Evolutionary conservation across 2,113 vertebrate genomes (phyloP).

Genomic region (Chlorodrepanis virens): DNA sequence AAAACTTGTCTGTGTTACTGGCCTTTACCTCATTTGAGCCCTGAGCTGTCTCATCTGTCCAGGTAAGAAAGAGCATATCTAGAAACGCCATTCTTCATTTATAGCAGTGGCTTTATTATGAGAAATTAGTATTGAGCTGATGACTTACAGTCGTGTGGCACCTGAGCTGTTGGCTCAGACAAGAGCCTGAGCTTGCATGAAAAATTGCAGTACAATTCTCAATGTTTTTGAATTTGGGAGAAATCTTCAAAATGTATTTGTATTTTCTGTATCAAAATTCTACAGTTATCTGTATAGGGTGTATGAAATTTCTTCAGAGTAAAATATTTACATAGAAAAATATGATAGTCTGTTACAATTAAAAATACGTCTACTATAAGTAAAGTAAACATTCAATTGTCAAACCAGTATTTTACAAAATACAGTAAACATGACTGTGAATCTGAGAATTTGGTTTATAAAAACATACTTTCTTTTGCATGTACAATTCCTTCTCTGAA

Average conservation of each 20-base stretch:
- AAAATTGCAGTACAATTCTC: neutral
- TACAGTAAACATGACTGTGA: neutral
- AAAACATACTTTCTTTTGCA: neutral
- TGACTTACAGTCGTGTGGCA: neutral
- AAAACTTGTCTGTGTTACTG: accelerated
- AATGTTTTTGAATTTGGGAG: neutral
- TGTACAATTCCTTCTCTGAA: neutral
- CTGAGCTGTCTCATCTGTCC: neutral
- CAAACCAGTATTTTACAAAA: neutral
- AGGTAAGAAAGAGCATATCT: neutral
- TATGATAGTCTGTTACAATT: neutral
- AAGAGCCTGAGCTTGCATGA: neutral
- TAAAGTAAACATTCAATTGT: neutral
- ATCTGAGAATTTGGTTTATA: neutral
- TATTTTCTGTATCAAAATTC: neutral
- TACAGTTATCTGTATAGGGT: neutral
- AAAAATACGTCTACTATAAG: neutral
- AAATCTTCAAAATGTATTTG: neutral
- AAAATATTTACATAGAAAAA: neutral
- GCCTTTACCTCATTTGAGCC: neutral
- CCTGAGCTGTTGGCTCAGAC: neutral
- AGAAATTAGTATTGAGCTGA: neutral
- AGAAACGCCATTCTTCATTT: neutral
- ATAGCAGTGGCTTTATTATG: neutral
- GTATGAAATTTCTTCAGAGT: neutral